Evolutionary conservation across 2,888 invertebrate species (phyloP), one percentile per base, ranked within the genome.

Genomic region (Colletes collaris): DNA sequence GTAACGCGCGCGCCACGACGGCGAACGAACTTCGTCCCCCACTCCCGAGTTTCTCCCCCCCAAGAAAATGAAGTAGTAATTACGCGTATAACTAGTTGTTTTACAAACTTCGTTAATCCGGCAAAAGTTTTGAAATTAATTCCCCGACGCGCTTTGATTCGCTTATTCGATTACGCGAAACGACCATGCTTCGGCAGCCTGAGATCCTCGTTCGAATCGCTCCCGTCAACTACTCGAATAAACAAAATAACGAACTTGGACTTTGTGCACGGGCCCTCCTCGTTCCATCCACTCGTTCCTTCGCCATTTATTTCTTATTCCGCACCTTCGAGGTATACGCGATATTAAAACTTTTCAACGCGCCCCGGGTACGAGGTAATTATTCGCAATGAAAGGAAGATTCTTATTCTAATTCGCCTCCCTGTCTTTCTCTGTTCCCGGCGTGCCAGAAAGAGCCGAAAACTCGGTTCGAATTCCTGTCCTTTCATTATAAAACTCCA

Each of bases 81-180:
- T 85, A 84, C 71, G 78, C 65, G 67, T 64, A 74, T 70, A 70
- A 66, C 73, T 75, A 72, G 73, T 80, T 83, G 84, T 85, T 85
- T 85, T 85, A 74, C 85, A 76, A 85, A 85, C 78, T 85, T 85
- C 58, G 71, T 82, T 81, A 83, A 83, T 79, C 74, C 76, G 37
- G 35, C 71, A 49, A 78, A 27, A 80, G 64, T 84, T 84, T 79
- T 44, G 69, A 75, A 76, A 76, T 65, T 79, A 79, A 79, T 81
- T 79, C 71, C 67, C 44, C 7, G 71, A n/a, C 67, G 66, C 63
- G 76, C 76, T 76, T 78, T 74, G 74, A 79, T 74, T 76, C 66
- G 77, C 59, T 81, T 74, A 77, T 77, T 77, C 71, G 77, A 76
- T 79, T 79, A 77, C 63, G 35, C 52, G 71, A 56, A 70, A 70